Conservation (phyloP, 2,113 vertebrate species). For the Brienomyrus longianalis region DNA sequence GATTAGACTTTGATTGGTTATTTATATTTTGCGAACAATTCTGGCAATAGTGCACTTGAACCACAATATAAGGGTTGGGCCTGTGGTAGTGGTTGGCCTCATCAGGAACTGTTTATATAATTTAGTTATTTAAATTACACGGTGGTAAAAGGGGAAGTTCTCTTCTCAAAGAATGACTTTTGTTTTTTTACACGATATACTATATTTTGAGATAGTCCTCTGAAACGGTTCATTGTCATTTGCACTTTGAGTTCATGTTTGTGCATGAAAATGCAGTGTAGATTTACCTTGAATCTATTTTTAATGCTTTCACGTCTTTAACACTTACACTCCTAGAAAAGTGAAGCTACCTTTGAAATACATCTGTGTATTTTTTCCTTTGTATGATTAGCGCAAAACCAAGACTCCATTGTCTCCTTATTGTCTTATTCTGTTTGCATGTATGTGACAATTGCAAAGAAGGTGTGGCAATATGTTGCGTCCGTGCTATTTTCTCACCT, state of each 20-base stretch:
- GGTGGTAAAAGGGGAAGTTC: slow-evolving; percentile 18
- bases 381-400: not conserved
- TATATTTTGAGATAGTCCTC: not conserved
- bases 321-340: not conserved
- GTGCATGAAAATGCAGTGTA: not conserved
- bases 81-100: not conserved
- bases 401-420: not conserved
- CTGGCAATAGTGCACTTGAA: not conserved
- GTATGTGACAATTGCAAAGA: not conserved
- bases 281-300: not conserved
- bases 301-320: not conserved
- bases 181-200: not conserved
- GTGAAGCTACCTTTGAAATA: not conserved
- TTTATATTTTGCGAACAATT: not conserved
- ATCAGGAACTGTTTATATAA: not conserved
- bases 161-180: not conserved
- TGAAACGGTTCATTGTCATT: not conserved
- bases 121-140: not conserved
- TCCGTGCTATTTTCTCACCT: not conserved
- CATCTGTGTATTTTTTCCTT: not conserved
- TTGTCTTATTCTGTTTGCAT: not conserved
- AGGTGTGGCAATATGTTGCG: not conserved
- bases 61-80: not conserved
- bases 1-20: not conserved
- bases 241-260: not conserved